A percentile compares a stretch with the other conserved stretches of the same genome.
Evolutionary conservation across 1,140 invertebrate species (phyloP).

Genomic region (Ceratosolen solmsi): DNA sequence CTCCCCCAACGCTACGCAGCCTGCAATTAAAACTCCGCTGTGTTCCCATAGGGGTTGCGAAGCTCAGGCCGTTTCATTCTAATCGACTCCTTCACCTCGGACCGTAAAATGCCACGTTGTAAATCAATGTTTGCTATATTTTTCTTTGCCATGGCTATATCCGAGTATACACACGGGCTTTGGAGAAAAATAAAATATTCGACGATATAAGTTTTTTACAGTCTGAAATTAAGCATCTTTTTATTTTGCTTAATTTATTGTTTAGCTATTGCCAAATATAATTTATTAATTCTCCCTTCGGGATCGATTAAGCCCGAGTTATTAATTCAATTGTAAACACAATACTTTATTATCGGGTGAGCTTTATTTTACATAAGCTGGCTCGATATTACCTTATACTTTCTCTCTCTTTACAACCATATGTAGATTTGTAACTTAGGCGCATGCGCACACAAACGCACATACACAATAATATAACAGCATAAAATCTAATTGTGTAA

Average conservation of each 20-base stretch:
- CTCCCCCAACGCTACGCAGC: slow-evolving; percentile 60
- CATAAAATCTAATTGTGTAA: too few species aligned
- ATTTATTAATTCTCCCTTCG: background rate
- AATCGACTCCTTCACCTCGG: slow-evolving; percentile 49
- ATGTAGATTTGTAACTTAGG: too few species aligned
- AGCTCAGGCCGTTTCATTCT: slow-evolving; percentile 40
- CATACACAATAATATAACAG: too few species aligned
- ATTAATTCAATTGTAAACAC: background rate
- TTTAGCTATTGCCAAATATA: background rate
- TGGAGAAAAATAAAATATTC: slow-evolving; percentile 22
- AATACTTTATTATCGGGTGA: background rate
- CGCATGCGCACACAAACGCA: too few species aligned
- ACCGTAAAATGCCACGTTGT: slow-evolving; percentile 50
- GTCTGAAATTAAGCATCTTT: slow-evolving; percentile 31
- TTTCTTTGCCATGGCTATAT: slow-evolving; percentile 3
- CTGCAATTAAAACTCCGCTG: slow-evolving; percentile 71
- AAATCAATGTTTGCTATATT: slow-evolving; percentile 46
- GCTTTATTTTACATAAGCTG: background rate
- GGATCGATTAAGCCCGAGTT: background rate
- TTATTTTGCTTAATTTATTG: slow-evolving; percentile 39
- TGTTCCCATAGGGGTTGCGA: slow-evolving; percentile 53
- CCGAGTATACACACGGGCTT: background rate
- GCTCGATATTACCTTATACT: too few species aligned
- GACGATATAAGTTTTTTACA: slow-evolving; percentile 35
- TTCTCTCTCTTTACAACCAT: too few species aligned